Conservation (phyloP, 2,113 vertebrate species). For the Spea multiplicata region DNA sequence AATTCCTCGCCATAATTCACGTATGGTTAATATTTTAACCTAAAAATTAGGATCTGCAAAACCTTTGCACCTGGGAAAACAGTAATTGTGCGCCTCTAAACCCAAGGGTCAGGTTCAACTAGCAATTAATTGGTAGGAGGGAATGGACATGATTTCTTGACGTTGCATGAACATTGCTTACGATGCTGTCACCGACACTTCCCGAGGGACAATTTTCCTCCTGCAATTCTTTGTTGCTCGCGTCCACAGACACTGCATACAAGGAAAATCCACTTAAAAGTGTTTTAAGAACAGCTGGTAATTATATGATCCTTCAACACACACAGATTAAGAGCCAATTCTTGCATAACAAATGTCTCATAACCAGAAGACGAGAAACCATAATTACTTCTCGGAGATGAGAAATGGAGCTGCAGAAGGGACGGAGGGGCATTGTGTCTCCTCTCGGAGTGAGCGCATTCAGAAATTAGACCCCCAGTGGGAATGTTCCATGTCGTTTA, state of each 20-base stretch:
- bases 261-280: background rate
- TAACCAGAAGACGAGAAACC: slow-evolving; percentile 8
- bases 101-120: slow-evolving; percentile 10
- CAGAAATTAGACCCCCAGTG: slow-evolving; percentile 20
- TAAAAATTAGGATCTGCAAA: no score
- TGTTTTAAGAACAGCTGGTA: slow-evolving; percentile 4
- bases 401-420: background rate
- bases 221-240: background rate
- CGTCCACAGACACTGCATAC: background rate
- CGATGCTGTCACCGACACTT: background rate
- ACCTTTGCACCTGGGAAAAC: slow-evolving; percentile 19
- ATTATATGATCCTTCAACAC: slow-evolving; percentile 1
- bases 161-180: background rate
- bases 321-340: background rate
- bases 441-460: slow-evolving; percentile 6
- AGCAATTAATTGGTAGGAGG: background rate
- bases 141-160: slow-evolving; percentile 3
- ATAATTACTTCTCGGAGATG: slow-evolving; percentile 23
- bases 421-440: slow-evolving; percentile 12
- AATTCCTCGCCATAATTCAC: no score
- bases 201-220: background rate
- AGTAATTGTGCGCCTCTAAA: slow-evolving; percentile 1
- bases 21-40: no score
- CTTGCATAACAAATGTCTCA: background rate
- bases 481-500: background rate